Percentiles rank a stretch among this genome's conserved stretches.
Evolutionary conservation across 2,113 vertebrate genomes (phyloP).

Genomic region (Oenanthe oenanthe): DNA sequence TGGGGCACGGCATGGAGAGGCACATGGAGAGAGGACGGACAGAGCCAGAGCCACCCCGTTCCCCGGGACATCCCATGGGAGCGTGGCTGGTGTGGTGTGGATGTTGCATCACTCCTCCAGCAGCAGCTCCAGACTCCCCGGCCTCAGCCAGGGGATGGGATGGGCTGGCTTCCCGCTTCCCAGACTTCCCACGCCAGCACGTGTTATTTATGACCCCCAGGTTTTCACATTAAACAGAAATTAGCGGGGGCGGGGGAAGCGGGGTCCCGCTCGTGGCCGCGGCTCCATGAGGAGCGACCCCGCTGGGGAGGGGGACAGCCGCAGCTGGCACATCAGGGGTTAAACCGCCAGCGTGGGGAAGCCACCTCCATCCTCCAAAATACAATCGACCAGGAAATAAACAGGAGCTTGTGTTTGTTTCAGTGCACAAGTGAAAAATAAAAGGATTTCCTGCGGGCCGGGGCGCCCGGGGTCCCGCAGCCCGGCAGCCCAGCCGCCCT

Average conservation of each 20-base stretch:
- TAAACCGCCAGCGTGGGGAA: constrained; percentile 49
- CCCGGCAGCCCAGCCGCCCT: neutral
- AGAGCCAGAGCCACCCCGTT: accelerated
- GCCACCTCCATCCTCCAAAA: constrained; percentile 53
- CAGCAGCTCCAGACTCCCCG: neutral
- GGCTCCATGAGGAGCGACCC: accelerated
- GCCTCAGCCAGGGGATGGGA: neutral
- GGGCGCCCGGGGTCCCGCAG: neutral
- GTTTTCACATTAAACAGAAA: constrained; percentile 36
- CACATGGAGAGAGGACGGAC: neutral
- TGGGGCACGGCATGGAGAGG: accelerated
- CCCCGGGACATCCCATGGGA: neutral
- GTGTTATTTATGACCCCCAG: constrained; percentile 55
- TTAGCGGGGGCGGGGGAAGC: neutral
- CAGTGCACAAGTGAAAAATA: constrained; percentile 75
- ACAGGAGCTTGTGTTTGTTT: constrained; percentile 77
- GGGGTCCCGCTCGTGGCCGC: neutral
- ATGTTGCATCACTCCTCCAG: neutral
- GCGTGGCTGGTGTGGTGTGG: neutral
- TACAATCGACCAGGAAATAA: constrained; percentile 80
- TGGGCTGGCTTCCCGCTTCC: constrained; percentile 40
- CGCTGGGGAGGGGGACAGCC: neutral
- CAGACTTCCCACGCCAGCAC: constrained; percentile 48
- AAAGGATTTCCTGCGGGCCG: constrained; percentile 77
- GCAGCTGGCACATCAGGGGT: constrained; percentile 29